phyloP scores from a whole-genome alignment of 2,888 invertebrate genomes.

The Cheilosia pagana region DNA sequence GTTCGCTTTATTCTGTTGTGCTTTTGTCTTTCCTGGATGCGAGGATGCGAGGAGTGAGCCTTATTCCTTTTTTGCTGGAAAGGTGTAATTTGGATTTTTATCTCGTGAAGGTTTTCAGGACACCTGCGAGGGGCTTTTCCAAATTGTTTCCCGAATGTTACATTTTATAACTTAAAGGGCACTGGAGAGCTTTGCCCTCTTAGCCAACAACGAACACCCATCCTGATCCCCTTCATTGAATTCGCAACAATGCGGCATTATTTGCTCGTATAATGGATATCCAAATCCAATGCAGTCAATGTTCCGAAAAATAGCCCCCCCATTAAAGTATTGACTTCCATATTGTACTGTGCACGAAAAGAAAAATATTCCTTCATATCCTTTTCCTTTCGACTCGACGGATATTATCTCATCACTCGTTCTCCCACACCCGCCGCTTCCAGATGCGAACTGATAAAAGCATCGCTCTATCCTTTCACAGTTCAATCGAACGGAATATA shows the following conservation, averaged over 20 bases:
- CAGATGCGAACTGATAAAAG: constrained; percentile 38
- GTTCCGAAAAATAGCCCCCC: constrained; percentile 49
- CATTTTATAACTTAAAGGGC: neutral
- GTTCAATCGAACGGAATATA: constrained; percentile 54
- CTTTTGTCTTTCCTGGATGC: constrained; percentile 41
- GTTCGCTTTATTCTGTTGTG: constrained; percentile 11
- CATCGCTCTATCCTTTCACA: constrained; percentile 41
- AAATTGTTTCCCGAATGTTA: neutral
- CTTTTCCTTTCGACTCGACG: constrained; percentile 44
- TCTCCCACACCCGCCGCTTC: neutral
- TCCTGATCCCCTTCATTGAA: neutral
- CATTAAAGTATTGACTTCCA: constrained; percentile 60
- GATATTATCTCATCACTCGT: constrained; percentile 25
- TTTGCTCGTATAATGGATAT: constrained; percentile 6
- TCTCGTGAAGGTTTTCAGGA: too few species aligned
- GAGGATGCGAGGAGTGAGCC: neutral
- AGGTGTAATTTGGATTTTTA: constrained; percentile 49
- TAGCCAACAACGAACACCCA: neutral
- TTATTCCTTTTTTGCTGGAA: constrained; percentile 10
- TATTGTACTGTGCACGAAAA: constrained; percentile 1
- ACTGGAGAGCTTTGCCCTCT: too few species aligned
- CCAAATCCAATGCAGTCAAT: constrained; percentile 35
- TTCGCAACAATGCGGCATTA: constrained; percentile 7
- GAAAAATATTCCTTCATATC: constrained; percentile 43
- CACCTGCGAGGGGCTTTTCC: neutral